Base-by-base conservation (phyloP, 2,797 vertebrate species). In the Florisuga fusca region DNA sequence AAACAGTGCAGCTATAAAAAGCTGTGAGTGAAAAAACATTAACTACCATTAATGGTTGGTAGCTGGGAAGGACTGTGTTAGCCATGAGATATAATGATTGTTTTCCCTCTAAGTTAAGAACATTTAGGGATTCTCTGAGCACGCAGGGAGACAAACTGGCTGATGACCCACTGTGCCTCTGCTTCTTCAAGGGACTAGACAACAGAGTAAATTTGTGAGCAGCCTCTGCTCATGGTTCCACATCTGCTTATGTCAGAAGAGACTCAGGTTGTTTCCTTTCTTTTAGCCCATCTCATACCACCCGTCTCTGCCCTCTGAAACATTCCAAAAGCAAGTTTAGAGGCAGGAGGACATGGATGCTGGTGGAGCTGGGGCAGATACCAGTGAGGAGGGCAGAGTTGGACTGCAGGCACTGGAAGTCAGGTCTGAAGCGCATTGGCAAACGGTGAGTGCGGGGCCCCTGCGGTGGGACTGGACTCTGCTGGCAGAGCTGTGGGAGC, bases 281-380 rank as follows among this genome's bases (percentile, higher is more conserved):
- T 38, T 33, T 61, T 5, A 5, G 23, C 29, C 31, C n/a, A 15
- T 13, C 53, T 63, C 20, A 2, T 48, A 17, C 4, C 45, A 2
- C 9, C 10, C 21, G 9, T 4, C 38, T 63, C 76, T 3, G 1
- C 25, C 22, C 13, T 15, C 13, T 9, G 57, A 12, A 2, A 0
- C 0, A 0, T 51, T 43, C 31, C 80, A 16, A 14, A 7, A 38
- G 34, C 13, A 7, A 2, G 18, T 54, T 31, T 16, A 3, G 85
- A 22, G 69, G 85, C 15, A 20, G 87, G 29, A 66, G n/a, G 45
- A 46, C 66, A 51, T 3, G 10, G 50, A 20, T 31, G 91, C 36
- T 22, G 3, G 0, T 1, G 81, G 36, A 54, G 26, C 27, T 3
- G 64, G 82, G 45, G 54, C 31, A 14, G 73, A 29, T 18, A 36